These are phyloP conservation scores for Fragum sueziense DNA, from an alignment of 2,888 invertebrate genomes.

Conservation along the genomic window DNA sequence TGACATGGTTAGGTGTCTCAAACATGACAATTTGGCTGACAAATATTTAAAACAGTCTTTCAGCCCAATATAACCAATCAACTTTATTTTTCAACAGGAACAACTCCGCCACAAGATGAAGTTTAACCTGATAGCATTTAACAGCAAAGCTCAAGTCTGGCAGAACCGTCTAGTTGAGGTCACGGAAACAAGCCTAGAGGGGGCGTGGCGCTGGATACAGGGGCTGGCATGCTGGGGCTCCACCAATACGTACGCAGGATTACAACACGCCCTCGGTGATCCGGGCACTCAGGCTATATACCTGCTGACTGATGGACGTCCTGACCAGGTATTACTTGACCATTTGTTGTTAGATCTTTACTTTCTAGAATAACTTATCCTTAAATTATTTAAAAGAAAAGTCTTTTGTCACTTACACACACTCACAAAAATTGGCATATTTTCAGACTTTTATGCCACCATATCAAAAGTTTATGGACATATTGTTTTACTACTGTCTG, in stretches of 20 bases:
- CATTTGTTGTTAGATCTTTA: neutral
- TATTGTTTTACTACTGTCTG: too few species aligned
- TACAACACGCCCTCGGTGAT: slow-evolving; percentile 80
- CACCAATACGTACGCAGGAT: slow-evolving; percentile 81
- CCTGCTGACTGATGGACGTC: slow-evolving; percentile 81
- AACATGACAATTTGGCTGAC: too few species aligned
- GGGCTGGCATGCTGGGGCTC: slow-evolving; percentile 80
- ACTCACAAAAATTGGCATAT: too few species aligned
- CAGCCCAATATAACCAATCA: too few species aligned
- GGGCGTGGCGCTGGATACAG: slow-evolving; percentile 79
- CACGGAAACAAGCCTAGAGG: slow-evolving; percentile 77
- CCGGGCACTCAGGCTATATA: slow-evolving; percentile 81
- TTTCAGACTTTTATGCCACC: too few species aligned
- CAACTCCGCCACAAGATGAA: slow-evolving; percentile 82
- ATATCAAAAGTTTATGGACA: too few species aligned
- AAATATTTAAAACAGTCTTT: too few species aligned
- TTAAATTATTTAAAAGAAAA: too few species aligned
- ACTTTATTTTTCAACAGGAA: slow-evolving; percentile 73
- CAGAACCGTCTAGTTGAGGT: slow-evolving; percentile 80
- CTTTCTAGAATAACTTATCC: too few species aligned
- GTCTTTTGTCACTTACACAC: too few species aligned
- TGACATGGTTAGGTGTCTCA: too few species aligned
- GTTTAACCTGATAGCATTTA: slow-evolving; percentile 81
- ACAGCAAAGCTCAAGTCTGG: slow-evolving; percentile 78
- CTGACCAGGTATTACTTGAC: slow-evolving; percentile 79